These are phyloP conservation scores for Clarias magur DNA, from an alignment of 2,113 vertebrate genomes.

Conservation along the genomic window DNA sequence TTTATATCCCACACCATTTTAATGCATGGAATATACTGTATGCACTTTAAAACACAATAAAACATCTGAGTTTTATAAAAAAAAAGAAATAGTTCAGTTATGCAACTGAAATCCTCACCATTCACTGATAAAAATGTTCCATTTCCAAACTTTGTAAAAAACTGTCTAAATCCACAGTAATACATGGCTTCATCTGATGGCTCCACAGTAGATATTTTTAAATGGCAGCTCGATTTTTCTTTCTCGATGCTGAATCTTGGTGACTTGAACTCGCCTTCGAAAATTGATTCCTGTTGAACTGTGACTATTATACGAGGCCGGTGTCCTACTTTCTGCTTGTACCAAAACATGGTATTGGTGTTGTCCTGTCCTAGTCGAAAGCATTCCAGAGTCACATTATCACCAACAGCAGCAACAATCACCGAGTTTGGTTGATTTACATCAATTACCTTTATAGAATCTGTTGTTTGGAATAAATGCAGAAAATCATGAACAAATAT, in stretches of 20 bases:
- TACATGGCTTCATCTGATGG: conserved; percentile 37
- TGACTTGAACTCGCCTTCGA: conserved; percentile 56
- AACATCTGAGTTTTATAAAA: too few species aligned
- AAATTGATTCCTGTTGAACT: not conserved
- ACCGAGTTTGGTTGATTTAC: not conserved
- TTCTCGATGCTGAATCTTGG: not conserved
- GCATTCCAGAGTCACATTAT: conserved; percentile 23
- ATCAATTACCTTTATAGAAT: not conserved
- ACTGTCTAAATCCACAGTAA: conserved; percentile 23
- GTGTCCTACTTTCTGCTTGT: conserved; percentile 28
- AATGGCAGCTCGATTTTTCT: not conserved
- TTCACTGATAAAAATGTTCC: conserved; percentile 27
- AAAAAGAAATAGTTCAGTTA: too few species aligned
- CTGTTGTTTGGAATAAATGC: not conserved
- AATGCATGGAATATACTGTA: too few species aligned
- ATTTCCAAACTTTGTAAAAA: conserved; percentile 12
- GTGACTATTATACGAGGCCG: not conserved
- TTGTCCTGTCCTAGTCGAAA: not conserved
- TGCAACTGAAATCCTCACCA: not conserved
- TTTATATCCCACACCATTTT: too few species aligned
- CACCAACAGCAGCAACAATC: conserved; percentile 17
- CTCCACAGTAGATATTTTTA: conserved; percentile 10
- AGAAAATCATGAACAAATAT: not conserved
- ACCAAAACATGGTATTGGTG: conserved; percentile 4
- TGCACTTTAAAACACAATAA: too few species aligned